Percentiles rank a stretch among this genome's conserved stretches.
Evolutionary conservation across 2,888 invertebrate genomes (phyloP).

Genomic region (Brachypalpus laphriformis): DNA sequence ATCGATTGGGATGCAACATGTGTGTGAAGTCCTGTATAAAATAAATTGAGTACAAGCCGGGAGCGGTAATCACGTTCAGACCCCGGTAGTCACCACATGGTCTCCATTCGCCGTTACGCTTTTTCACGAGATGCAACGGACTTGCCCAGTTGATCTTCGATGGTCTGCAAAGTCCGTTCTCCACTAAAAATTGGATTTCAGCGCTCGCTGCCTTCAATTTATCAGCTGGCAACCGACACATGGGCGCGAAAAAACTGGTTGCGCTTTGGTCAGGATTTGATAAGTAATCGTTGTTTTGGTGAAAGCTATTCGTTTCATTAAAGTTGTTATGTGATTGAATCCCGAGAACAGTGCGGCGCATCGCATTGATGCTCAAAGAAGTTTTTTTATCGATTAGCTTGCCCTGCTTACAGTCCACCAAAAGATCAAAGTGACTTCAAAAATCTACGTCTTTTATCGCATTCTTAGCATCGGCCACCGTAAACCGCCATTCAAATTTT

Average conservation of each 20-base stretch:
- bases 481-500: not conserved
- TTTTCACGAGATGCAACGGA: constrained; percentile 78
- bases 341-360: not conserved
- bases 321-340: not conserved
- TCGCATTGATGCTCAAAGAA: not conserved
- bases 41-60: not conserved
- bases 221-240: constrained; percentile 76
- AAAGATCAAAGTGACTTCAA: not conserved
- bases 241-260: constrained; percentile 5
- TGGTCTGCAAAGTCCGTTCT: constrained; percentile 80
- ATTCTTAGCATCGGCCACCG: not conserved
- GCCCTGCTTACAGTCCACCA: not conserved
- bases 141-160: constrained; percentile 80
- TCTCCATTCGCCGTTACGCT: too few species aligned
- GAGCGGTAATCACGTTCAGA: not conserved
- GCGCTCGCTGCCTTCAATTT: constrained; percentile 18
- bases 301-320: not conserved
- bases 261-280: constrained; percentile 3
- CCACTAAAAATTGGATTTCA: constrained; percentile 47
- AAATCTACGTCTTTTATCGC: not conserved
- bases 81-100: not conserved
- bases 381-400: not conserved
- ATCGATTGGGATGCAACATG: too few species aligned
- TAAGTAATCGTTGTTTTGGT: not conserved
- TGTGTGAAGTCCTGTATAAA: too few species aligned